Evolutionary conservation across 2,797 vertebrate species (phyloP).

Genomic region (Sebastes itinus): DNA sequence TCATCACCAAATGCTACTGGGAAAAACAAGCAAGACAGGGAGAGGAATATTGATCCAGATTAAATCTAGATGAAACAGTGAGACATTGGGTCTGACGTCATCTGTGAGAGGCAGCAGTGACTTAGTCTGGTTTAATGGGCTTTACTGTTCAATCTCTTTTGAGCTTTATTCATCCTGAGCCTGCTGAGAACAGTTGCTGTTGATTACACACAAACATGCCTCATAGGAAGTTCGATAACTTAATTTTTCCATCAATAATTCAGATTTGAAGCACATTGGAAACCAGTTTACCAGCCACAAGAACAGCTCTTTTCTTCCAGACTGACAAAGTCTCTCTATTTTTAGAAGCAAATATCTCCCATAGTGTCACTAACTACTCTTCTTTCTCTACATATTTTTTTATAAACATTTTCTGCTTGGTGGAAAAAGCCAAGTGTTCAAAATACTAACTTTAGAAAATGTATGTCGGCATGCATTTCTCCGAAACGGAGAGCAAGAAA

Average conservation of each 20-base stretch:
- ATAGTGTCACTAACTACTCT: background rate
- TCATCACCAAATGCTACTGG: background rate
- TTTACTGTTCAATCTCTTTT: slow-evolving; percentile 19
- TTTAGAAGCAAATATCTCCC: background rate
- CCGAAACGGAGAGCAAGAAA: background rate
- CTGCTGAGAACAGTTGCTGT: background rate
- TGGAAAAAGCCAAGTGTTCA: background rate
- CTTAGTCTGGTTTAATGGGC: slow-evolving; percentile 21
- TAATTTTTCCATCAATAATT: background rate
- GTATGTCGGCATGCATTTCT: background rate
- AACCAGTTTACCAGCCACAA: background rate
- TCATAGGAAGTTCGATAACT: background rate
- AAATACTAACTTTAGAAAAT: slow-evolving; percentile 13
- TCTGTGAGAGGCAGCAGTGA: slow-evolving; percentile 16
- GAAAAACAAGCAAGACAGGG: background rate
- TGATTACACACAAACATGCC: background rate
- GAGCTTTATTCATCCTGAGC: slow-evolving; percentile 11
- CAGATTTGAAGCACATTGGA: background rate
- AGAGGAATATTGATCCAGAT: slow-evolving; percentile 34
- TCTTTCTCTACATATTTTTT: background rate
- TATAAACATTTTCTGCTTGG: background rate
- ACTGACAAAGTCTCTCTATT: background rate
- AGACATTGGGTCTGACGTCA: slow-evolving; percentile 32
- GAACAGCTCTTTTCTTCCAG: background rate
- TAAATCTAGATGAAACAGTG: slow-evolving; percentile 40